Evolutionary conservation across 2,113 vertebrate genomes (phyloP).

Genomic region (Ptychochromis oligacanthus): DNA sequence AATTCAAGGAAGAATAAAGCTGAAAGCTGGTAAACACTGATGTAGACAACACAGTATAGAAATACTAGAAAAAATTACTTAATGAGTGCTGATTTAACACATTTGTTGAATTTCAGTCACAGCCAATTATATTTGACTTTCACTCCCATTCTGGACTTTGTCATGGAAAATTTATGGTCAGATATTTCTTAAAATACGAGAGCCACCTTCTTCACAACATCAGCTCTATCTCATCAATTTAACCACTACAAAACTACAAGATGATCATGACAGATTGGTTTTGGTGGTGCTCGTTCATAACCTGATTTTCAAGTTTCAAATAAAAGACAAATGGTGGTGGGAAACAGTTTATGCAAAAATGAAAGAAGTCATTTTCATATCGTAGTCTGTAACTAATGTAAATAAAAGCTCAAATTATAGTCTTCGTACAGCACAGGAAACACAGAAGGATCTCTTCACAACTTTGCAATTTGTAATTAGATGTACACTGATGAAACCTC

Average conservation of each 20-base stretch:
- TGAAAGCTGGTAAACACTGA: not conserved
- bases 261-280: not conserved
- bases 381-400: not conserved
- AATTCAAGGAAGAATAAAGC: not conserved
- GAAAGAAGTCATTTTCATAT: not conserved
- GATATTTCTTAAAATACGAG: not conserved
- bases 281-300: not conserved
- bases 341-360: conserved; percentile 18
- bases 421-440: not conserved
- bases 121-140: not conserved
- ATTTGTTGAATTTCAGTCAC: not conserved
- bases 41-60: not conserved
- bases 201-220: not conserved
- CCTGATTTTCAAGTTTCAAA: conserved; percentile 34
- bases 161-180: not conserved
- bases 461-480: not conserved
- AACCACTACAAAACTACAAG: not conserved
- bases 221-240: not conserved
- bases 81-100: not conserved
- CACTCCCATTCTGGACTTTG: not conserved
- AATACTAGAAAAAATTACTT: not conserved
- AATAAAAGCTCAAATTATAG: conserved; percentile 2
- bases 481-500: not conserved
- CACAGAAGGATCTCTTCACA: not conserved
- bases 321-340: not conserved